Evolutionary conservation across 2,113 vertebrate genomes (phyloP), one percentile per base, ranked within the genome.

Genomic region (human): DNA sequence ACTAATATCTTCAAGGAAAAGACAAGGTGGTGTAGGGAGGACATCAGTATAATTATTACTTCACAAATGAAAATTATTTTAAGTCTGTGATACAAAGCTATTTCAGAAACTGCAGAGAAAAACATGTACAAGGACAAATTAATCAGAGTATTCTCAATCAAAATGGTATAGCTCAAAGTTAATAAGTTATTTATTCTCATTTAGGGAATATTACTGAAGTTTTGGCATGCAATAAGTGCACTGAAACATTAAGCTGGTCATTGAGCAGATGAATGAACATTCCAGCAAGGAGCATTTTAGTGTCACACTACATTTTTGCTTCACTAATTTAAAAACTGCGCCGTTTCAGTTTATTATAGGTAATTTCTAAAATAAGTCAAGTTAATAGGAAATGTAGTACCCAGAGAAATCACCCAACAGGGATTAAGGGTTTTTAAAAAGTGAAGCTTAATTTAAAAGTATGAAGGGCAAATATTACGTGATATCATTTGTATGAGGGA

Each of bases 51-150:
- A 61, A 80, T 83, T 94, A 82, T 64, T 61, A 68, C 80, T 57
- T 73, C 50, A 90, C 48, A 93, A 93, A 64, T 75, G 76, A 79
- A 92, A 90, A 93, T 87, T 50, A 78, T 94, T 96, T 80, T 89
- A 27, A 61, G 25, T 14, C 57, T 16, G 68, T 76, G 12, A 11
- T 57, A 45, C 40, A 78, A 85, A 94, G n/a, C 55, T 89, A 14
- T 85, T 85, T 35, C 23, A 59, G 57, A 84, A 30, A 70, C 9
- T 94, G 22, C 50, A 80, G 40, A 89, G 9, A 91, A n/a, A 86
- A 81, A 64, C 57, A 14, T 57, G 35, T 27, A n/a, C 6, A 38
- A 93, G 23, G 30, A 73, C 68, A 95, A 80, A 88, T 81, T 82
- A 93, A 91, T 96, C 57, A 81, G 78, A 78, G 7, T 70, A 59